Evolutionary conservation across 2,888 invertebrate species (phyloP).

Genomic region (Synergus itoensis): DNA sequence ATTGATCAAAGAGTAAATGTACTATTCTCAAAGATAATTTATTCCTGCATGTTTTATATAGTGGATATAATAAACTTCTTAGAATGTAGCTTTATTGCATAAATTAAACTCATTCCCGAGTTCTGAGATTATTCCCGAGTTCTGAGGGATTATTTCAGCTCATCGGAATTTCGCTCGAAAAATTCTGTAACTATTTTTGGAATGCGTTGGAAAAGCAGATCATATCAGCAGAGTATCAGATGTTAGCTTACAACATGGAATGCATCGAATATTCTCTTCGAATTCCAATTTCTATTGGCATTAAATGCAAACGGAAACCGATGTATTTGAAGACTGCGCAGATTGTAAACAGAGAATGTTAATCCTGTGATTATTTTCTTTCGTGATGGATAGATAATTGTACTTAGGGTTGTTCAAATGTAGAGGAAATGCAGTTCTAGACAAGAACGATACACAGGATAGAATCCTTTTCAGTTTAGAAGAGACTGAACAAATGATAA

Average conservation of each 20-base stretch:
- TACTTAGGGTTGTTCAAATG: not conserved
- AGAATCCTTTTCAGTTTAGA: not conserved
- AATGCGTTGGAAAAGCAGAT: too few relatives aligned
- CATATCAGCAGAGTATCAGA: too few relatives aligned
- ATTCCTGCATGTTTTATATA: conserved; percentile 5
- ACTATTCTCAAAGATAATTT: conserved; percentile 15
- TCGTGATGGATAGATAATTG: not conserved
- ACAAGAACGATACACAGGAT: not conserved
- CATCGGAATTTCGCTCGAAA: not conserved
- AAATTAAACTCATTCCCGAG: not conserved
- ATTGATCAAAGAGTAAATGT: conserved; percentile 27
- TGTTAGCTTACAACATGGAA: too few relatives aligned
- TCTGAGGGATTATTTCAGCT: not conserved
- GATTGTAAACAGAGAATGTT: not conserved
- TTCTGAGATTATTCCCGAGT: not conserved
- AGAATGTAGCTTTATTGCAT: not conserved
- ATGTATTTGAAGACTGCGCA: too few relatives aligned
- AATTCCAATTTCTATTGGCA: not conserved
- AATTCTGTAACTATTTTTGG: not conserved
- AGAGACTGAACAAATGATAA: not conserved
- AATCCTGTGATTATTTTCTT: not conserved
- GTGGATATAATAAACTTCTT: not conserved
- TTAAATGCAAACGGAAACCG: too few relatives aligned
- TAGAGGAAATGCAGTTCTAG: not conserved
- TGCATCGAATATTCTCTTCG: too few relatives aligned